Percentiles rank a stretch among this genome's conserved stretches.
These are phyloP conservation scores for Mercenaria mercenaria DNA, from an alignment of 1,140 invertebrate species.

Conservation along the genomic window DNA sequence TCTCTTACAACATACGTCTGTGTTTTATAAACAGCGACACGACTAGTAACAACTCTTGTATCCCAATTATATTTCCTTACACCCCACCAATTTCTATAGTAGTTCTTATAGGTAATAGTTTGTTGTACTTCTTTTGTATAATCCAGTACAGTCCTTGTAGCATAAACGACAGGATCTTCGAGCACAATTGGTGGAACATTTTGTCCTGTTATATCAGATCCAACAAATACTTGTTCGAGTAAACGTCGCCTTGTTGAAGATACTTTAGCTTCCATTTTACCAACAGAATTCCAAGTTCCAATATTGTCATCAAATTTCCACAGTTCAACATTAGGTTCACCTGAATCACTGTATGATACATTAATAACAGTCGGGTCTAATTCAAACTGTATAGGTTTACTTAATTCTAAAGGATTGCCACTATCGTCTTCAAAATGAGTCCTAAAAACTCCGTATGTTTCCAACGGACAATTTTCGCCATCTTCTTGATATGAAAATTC, in stretches of 20 bases:
- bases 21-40: background rate
- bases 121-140: background rate
- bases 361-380: background rate
- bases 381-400: background rate
- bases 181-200: background rate
- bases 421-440: background rate
- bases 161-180: background rate
- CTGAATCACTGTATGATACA: background rate
- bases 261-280: background rate
- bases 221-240: background rate
- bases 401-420: background rate
- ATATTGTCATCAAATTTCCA: background rate
- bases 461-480: background rate
- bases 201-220: background rate
- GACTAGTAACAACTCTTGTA: background rate
- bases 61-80: background rate
- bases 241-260: background rate
- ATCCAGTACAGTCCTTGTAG: background rate
- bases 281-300: background rate
- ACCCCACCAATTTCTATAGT: background rate
- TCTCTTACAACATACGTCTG: background rate
- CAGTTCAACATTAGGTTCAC: background rate
- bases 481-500: slow-evolving; percentile 8
- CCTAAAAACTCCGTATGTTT: background rate
- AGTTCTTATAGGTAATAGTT: background rate